A percentile compares a stretch with the other conserved stretches of the same genome.
Conservation (phyloP, 2,888 invertebrate genomes). For the Ophioninae sp. region DNA sequence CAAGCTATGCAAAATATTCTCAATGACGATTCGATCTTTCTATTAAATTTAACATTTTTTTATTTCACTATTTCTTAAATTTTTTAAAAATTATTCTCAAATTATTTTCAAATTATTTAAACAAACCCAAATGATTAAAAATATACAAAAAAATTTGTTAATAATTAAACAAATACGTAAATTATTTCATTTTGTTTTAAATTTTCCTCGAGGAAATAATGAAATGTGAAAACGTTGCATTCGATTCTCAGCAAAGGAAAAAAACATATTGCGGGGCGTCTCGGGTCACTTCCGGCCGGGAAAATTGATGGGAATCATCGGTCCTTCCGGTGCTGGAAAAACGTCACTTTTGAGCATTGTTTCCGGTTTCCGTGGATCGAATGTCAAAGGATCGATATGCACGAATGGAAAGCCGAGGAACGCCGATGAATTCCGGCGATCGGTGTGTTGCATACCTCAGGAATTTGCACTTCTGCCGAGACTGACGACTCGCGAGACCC, state of each 20-base stretch:
- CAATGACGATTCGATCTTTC: too few species aligned
- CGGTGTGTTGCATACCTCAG: slow-evolving; percentile 88
- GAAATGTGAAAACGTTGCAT: background rate
- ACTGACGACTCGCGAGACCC: slow-evolving; percentile 83
- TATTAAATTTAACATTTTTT: too few species aligned
- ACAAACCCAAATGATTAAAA: too few species aligned
- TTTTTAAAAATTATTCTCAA: too few species aligned
- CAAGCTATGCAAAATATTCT: too few species aligned
- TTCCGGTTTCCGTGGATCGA: slow-evolving; percentile 83
- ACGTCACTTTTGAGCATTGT: slow-evolving; percentile 89
- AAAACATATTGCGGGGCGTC: slow-evolving; percentile 82
- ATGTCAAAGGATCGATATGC: slow-evolving; percentile 83
- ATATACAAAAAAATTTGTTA: too few species aligned
- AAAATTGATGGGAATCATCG: slow-evolving; percentile 85
- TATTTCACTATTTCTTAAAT: too few species aligned
- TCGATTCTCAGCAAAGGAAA: slow-evolving; percentile 68
- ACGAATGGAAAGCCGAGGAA: slow-evolving; percentile 87
- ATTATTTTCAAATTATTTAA: too few species aligned
- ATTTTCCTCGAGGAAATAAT: background rate
- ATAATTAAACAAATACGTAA: too few species aligned
- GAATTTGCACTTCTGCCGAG: slow-evolving; percentile 83
- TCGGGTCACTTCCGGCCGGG: slow-evolving; percentile 85
- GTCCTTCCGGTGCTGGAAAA: slow-evolving; percentile 90
- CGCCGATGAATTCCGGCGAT: slow-evolving; percentile 86
- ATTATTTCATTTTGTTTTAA: background rate